A percentile compares a stretch with the other conserved stretches of the same genome.
These are phyloP conservation scores for Coremacera marginata DNA, from an alignment of 2,888 invertebrate species.

Conservation along the genomic window DNA sequence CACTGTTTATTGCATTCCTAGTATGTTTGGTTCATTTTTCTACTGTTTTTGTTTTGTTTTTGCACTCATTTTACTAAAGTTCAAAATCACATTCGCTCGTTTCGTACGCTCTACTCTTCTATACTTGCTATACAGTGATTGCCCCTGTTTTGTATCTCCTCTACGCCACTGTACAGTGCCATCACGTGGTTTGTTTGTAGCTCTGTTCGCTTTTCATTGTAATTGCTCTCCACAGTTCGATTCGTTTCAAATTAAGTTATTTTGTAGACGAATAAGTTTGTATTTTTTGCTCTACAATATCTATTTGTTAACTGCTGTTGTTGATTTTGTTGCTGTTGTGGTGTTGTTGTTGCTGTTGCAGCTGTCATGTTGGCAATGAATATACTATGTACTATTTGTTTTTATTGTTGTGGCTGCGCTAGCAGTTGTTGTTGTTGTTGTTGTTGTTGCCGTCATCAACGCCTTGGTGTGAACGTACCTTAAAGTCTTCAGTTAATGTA, in stretches of 20 bases:
- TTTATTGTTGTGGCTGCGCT: background rate
- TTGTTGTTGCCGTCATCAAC: background rate
- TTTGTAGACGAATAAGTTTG: constrained; percentile 30
- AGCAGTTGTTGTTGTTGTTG: background rate
- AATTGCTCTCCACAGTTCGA: constrained; percentile 34
- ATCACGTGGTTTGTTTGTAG: constrained; percentile 17
- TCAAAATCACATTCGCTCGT: constrained; percentile 28
- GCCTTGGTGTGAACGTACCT: background rate
- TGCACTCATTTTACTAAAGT: constrained; percentile 17
- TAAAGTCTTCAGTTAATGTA: background rate
- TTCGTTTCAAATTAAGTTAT: constrained; percentile 35
- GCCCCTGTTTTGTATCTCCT: background rate
- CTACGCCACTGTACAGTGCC: background rate
- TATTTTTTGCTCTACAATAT: background rate
- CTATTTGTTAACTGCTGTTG: background rate
- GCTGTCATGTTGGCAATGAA: constrained; percentile 17
- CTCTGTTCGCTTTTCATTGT: constrained; percentile 31
- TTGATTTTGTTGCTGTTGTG: background rate
- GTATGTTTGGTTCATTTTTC: background rate
- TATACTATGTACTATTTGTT: background rate
- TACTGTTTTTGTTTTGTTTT: constrained; percentile 1
- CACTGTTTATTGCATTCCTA: constrained; percentile 29
- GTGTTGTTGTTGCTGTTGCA: background rate
- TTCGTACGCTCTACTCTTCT: background rate
- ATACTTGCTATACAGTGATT: background rate